Evolutionary conservation across 2,113 vertebrate genomes (phyloP).

Genomic region (Ptilonorhynchus violaceus): DNA sequence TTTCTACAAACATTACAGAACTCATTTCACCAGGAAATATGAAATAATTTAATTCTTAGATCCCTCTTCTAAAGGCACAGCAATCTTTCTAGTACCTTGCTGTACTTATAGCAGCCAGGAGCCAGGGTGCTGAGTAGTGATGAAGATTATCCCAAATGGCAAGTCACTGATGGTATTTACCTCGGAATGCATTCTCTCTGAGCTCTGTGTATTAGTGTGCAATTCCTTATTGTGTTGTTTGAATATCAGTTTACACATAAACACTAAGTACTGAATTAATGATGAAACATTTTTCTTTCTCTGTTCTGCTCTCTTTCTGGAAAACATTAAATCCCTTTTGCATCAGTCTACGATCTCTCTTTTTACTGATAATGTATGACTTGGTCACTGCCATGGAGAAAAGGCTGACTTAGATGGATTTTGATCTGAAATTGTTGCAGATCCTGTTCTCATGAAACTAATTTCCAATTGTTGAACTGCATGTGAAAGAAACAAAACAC

Average conservation of each 20-base stretch:
- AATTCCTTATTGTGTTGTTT: background rate
- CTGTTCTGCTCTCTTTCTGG: background rate
- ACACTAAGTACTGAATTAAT: background rate
- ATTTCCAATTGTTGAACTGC: background rate
- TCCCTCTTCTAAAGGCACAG: background rate
- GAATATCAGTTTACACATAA: background rate
- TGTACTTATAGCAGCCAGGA: background rate
- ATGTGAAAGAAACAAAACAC: accelerated
- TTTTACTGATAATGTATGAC: background rate
- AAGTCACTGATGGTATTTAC: background rate
- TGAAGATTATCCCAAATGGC: background rate
- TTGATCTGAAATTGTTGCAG: background rate
- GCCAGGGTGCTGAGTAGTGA: background rate
- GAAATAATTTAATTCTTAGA: background rate
- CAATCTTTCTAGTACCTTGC: background rate
- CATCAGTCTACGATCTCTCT: background rate
- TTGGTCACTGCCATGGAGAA: background rate
- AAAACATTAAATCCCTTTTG: background rate
- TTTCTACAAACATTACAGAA: background rate
- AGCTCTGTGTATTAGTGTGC: background rate
- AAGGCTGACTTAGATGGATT: background rate
- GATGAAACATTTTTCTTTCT: background rate
- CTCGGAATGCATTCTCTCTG: background rate
- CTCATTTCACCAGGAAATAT: background rate
- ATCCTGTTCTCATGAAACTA: background rate